phyloP scores from a whole-genome alignment of 2,888 invertebrate genomes.

The Pandemis corylana region DNA sequence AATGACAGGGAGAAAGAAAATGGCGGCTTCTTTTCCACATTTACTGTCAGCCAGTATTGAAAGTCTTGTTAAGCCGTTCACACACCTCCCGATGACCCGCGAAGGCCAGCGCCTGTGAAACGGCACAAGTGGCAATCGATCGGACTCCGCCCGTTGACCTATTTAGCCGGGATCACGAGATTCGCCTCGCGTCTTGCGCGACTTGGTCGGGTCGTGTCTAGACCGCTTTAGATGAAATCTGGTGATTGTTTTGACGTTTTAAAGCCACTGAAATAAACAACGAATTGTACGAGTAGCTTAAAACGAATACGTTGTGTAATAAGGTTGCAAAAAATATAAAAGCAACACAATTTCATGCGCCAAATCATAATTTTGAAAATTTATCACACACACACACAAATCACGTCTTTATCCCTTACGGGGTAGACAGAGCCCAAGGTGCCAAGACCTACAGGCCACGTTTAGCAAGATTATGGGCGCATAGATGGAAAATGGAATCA shows the following conservation, averaged over 20 bases:
- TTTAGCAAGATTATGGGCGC: too few relatives aligned
- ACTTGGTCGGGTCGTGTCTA: conserved; percentile 23
- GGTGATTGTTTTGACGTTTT: background rate
- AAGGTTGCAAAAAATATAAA: too few relatives aligned
- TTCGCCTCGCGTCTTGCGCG: conserved; percentile 41
- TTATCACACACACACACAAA: too few relatives aligned
- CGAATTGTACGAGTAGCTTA: background rate
- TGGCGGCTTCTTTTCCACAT: background rate
- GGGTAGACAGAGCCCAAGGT: too few relatives aligned
- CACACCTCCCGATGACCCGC: conserved; percentile 13
- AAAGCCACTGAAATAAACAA: background rate
- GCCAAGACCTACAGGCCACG: too few relatives aligned
- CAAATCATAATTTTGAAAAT: too few relatives aligned
- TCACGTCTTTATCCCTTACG: too few relatives aligned
- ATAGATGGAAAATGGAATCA: too few relatives aligned
- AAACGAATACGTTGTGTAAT: too few relatives aligned
- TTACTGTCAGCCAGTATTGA: background rate
- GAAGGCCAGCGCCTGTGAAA: conserved; percentile 60
- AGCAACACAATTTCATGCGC: too few relatives aligned
- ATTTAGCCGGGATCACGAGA: conserved; percentile 70
- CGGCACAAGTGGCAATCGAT: conserved; percentile 79
- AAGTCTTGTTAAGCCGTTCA: conserved; percentile 22
- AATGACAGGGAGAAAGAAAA: background rate
- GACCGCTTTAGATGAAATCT: conserved; percentile 14
- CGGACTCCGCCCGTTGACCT: conserved; percentile 78